Base-by-base conservation (phyloP, 2,113 vertebrate species). In the Chelonoidis abingdonii region DNA sequence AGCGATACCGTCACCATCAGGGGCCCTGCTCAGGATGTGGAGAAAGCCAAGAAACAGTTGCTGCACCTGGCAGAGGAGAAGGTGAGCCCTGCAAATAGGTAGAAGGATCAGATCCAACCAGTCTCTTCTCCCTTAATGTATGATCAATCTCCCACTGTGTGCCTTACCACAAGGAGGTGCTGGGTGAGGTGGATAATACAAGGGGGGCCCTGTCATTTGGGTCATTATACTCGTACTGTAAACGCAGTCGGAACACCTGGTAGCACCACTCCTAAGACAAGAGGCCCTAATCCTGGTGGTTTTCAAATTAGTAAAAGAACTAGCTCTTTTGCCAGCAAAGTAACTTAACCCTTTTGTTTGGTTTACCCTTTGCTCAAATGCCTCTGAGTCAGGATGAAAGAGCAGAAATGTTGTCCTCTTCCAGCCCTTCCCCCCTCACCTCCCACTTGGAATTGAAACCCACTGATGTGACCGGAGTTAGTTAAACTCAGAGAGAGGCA, bases 21-120 rank as follows among this genome's bases (percentile, higher is more conserved):
- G 80, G 99, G 99, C n/a, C 99, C 99, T 1, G 98, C 98, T 16
- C 99, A 99, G 27, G 99, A 99, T 80, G 99, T 99, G 87, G 99
- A 99, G 94, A 99, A 99, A 92, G 99, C 99, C 87, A 99, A 99
- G 97, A 99, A 99, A 90, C 99, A 99, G 94, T 98, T 99, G 80
- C 98, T 99, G n/a, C 99, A 99, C 89, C 96, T 99, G 97, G 99
- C 99, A 27, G 99, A 99, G 94, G 99, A 99, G 97, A 99, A 99
- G 99, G 99, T 99, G 91, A 96, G 98, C 27, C 3, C 62, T 22
- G 24, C 8, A 17, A 47, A 24, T 1, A 2, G 69, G 29, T 25
- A 10, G 4, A 88, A 53, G 72, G 2, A 85, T 10, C 50, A 54
- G 25, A 10, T 76, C 69, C 17, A 9, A 93, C 85, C 53, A n/a